Evolutionary conservation across 2,797 vertebrate species (phyloP).

Genomic region (Rhyacichthys aspro): DNA sequence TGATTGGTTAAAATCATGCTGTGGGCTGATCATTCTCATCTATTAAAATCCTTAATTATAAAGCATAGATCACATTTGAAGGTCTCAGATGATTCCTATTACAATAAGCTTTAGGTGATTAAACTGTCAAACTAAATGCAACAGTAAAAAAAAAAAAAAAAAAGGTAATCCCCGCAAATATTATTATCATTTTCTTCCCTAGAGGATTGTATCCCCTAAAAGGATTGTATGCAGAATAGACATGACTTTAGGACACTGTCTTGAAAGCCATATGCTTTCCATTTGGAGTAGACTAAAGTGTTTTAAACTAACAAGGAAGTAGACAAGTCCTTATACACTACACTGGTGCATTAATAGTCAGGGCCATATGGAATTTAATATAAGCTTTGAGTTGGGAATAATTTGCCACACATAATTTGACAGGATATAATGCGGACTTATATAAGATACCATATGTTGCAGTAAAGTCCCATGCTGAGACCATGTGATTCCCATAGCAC

Average conservation of each 20-base stretch:
- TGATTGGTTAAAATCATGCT: no score
- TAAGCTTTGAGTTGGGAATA: conserved; percentile 2
- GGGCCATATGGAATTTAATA: background rate
- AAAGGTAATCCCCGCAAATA: background rate
- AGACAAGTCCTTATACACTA: conserved; percentile 12
- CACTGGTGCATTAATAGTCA: conserved; percentile 15
- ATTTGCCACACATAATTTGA: conserved; percentile 17
- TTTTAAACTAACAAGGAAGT: conserved; percentile 3
- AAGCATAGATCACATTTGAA: no score
- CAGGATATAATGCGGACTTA: conserved; percentile 3
- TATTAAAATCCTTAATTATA: no score
- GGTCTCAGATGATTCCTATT: no score
- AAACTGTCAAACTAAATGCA: no score
- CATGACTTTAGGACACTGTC: conserved; percentile 28
- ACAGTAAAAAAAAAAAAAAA: no score
- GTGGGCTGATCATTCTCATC: no score
- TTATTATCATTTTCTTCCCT: conserved; percentile 1
- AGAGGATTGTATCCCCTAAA: conserved; percentile 11
- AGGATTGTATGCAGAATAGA: conserved; percentile 34
- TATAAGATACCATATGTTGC: conserved; percentile 16
- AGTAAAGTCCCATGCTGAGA: conserved; percentile 3
- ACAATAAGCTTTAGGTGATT: no score
- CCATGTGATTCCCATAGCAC: conserved; percentile 2
- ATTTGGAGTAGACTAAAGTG: background rate
- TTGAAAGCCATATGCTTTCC: conserved; percentile 7